Conservation (phyloP, 2,888 invertebrate species). For the Alloscopus bannaensis region DNA sequence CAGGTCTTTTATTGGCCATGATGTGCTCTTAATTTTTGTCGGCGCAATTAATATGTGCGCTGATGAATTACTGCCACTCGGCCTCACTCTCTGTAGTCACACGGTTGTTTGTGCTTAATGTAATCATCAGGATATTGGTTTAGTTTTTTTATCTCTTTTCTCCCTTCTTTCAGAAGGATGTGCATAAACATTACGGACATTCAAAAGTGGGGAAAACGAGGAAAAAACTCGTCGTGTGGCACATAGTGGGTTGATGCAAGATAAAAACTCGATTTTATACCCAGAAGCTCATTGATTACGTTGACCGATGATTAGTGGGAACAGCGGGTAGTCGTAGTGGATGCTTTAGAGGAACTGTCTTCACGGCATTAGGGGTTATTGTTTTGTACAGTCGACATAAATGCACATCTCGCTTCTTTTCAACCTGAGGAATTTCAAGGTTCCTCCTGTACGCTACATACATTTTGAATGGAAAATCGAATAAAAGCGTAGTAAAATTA, state of each 20-base stretch:
- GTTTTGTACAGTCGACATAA: constrained; percentile 9
- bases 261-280: constrained; percentile 57
- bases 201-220: neutral
- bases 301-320: constrained; percentile 59
- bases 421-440: constrained; percentile 22
- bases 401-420: no score
- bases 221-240: constrained; percentile 9
- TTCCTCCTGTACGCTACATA: no score
- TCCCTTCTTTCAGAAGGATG: no score
- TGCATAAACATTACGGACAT: no score
- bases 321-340: constrained; percentile 43
- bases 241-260: constrained; percentile 8
- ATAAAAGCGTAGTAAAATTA: no score
- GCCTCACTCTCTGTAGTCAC: constrained; percentile 25
- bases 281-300: constrained; percentile 51
- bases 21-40: constrained; percentile 24
- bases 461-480: no score
- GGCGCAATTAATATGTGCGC: constrained; percentile 40
- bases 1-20: constrained; percentile 34
- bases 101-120: no score
- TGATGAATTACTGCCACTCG: constrained; percentile 44
- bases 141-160: no score
- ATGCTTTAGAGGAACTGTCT: constrained; percentile 9
- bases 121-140: no score
- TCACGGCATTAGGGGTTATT: neutral